Percentiles rank a stretch among this genome's conserved stretches.
Conservation (phyloP, 2,888 invertebrate species). For the Argynnis bischoffii region DNA sequence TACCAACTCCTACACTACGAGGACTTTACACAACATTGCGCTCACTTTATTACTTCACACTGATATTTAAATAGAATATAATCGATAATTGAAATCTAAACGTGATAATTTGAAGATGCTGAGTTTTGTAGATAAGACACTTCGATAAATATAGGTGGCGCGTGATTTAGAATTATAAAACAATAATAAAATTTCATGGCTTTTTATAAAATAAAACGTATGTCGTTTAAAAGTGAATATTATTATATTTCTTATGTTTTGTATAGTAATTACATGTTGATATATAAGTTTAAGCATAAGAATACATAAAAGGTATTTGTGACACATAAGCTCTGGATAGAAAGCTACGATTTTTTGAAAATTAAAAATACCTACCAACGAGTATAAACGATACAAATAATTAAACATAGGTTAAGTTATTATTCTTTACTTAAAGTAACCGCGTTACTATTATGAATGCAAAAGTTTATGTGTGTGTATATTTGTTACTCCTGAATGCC, state of each 20-base stretch:
- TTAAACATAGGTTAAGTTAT: too few relatives aligned
- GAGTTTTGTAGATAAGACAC: conserved; percentile 32
- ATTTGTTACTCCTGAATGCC: background rate
- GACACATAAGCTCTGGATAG: too few relatives aligned
- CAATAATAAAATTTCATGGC: background rate
- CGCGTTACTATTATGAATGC: too few relatives aligned
- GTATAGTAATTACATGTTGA: too few relatives aligned
- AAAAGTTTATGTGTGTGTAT: too few relatives aligned
- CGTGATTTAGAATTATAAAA: conserved; percentile 9
- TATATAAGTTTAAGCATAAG: too few relatives aligned
- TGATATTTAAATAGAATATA: conserved; percentile 41
- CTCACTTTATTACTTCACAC: conserved; percentile 13
- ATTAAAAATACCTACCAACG: too few relatives aligned
- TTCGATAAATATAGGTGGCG: conserved; percentile 27
- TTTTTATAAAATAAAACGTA: background rate
- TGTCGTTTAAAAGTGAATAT: background rate
- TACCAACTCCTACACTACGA: conserved; percentile 2
- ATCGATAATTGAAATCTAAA: conserved; percentile 35
- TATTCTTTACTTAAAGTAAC: too few relatives aligned
- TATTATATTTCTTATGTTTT: background rate
- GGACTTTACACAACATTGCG: conserved; percentile 32
- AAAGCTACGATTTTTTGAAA: too few relatives aligned
- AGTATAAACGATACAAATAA: too few relatives aligned
- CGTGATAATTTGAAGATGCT: conserved; percentile 39
- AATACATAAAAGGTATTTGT: too few relatives aligned